Percentiles rank a stretch among this genome's conserved stretches.
phyloP scores from a whole-genome alignment of 2,113 vertebrate genomes.

The Orycteropus afer region DNA sequence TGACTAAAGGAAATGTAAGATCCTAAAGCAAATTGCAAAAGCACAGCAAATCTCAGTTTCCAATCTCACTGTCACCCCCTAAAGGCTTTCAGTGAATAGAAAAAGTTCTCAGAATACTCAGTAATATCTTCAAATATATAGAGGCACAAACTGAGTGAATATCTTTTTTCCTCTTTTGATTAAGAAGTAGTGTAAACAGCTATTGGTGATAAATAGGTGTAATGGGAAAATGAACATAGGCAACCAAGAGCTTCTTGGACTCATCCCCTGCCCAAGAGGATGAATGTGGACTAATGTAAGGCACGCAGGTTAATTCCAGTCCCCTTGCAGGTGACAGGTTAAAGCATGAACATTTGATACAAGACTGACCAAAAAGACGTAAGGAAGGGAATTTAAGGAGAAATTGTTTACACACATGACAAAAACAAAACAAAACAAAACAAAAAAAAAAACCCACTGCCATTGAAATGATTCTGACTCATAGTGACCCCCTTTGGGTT shows the following conservation, averaged over 20 bases:
- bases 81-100: background rate
- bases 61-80: background rate
- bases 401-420: background rate
- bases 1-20: background rate
- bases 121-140: background rate
- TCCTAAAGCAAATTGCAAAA: slow-evolving; percentile 17
- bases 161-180: background rate
- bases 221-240: background rate
- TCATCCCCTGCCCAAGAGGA: background rate
- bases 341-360: background rate
- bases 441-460: no score
- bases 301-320: background rate
- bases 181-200: background rate
- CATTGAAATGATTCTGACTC: no score
- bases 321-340: background rate
- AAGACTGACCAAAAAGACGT: background rate
- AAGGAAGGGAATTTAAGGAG: background rate
- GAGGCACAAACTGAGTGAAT: background rate
- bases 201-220: background rate
- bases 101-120: background rate
- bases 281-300: background rate
- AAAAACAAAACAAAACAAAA: no score
- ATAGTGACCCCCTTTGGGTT: no score
- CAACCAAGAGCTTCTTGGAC: background rate
- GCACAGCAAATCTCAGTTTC: background rate